Base-by-base conservation (phyloP, 2,113 vertebrate species). In the Lycaon pictus region DNA sequence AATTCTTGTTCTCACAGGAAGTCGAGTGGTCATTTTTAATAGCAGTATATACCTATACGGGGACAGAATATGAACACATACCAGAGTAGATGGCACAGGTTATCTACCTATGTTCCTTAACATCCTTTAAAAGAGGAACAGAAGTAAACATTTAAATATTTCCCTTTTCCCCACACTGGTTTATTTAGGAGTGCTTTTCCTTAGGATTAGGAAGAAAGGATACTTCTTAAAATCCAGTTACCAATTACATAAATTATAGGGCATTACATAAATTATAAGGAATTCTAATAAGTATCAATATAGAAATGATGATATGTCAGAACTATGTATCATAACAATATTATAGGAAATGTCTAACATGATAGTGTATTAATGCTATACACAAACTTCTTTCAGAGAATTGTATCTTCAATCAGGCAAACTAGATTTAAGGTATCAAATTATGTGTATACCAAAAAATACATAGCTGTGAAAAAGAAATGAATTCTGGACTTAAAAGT, bases 141-240 rank as follows among this genome's bases (percentile, higher is more conserved):
- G 76, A 80, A 58, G 32, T 62, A 79, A 53, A 92, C 62, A 74
- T 74, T 89, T 71, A 82, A 83, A 69, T 77, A 62, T 35, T 79
- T 71, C 15, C 3, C 17, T n/a, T 65, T 93, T 20, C 23, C 32
- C 48, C 9, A 90, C 2, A 93, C 1, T 32, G 37, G 43, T 81
- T 91, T 72, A 93, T 65, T 81, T 80, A 81, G 53, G 91, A 93
- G 79, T 58, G 16, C 17, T 89, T 93, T 92, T 79, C 25, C 3
- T 58, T 88, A 95, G 56, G 35, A 86, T 94, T 85, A 93, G 63
- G 23, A 20, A 71, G 58, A 1, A 81, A 82, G 27, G 25, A 60
- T 55, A 94, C 29, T 58, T 81, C 48, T 76, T 81, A 96, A 93
- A 83, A 83, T 60, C 12, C n/a, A 92, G 86, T 87, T 79, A 94